Evolutionary conservation across 2,113 vertebrate genomes (phyloP), one percentile per base, ranked within the genome.

Genomic region (Kryptolebias marmoratus): DNA sequence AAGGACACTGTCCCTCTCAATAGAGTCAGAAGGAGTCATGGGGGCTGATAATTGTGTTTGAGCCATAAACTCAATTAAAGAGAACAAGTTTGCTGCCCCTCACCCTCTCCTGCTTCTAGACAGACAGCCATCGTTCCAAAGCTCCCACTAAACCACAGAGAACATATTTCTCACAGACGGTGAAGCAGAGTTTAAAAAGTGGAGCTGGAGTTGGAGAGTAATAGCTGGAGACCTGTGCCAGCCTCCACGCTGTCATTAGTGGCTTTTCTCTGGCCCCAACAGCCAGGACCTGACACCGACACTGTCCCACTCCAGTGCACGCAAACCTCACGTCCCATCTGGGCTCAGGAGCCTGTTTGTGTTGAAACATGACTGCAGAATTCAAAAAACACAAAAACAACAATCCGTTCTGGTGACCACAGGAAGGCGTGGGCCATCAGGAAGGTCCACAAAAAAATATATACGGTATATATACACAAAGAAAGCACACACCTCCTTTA

Each of bases 71-170:
- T 84, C 82, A 84, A 90, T 89, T 88, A 90, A 66, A 87, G 80
- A 87, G 79, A 77, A 85, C 62, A 50, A 80, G 47, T 27, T 74
- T 73, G 61, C 56, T 45, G 75, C n/a, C 66, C 69, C 58, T 56
- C 70, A 68, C 44, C 18, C 61, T 69, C 66, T 69, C 56, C 59
- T 31, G 65, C 36, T 56, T 32, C 68, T 2, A 83, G 79, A 86
- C 79, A 84, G 88, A 73, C 84, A 72, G 85, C 76, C 70, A 48
- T 91, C 83, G 79, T 80, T 87, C 89, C 86, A 86, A 84, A 90
- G 82, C 79, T 90, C 83, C 83, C 82, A 77, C 73, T 67, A 83
- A 90, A 90, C 86, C 87, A 85, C 87, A 88, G 78, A 83, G 86
- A 87, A 80, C 82, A 79, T 73, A 79, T 84, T 91, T 88, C 86